phyloP scores from a whole-genome alignment of 2,888 invertebrate genomes.

The Acholoe squamosa region DNA sequence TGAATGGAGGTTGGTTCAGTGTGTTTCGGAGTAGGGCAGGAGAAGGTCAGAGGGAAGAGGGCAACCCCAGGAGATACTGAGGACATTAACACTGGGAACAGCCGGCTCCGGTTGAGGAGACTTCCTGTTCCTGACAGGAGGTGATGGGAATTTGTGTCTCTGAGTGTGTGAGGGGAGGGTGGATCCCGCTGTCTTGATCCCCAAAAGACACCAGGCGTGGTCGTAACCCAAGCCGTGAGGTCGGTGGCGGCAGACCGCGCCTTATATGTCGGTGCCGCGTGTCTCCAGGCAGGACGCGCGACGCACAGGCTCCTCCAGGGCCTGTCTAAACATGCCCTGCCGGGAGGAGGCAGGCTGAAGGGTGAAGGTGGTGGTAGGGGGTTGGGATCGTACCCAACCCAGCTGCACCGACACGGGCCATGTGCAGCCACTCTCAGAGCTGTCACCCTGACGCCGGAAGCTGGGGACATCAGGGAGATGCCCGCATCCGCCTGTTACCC shows the following conservation, averaged over 20 bases:
- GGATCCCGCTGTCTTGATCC: constrained; percentile 30
- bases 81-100: constrained; percentile 17
- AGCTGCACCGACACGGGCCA: constrained; percentile 53
- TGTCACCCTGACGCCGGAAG: constrained; percentile 39
- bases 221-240: constrained; percentile 42
- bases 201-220: neutral
- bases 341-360: neutral
- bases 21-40: neutral
- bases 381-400: neutral
- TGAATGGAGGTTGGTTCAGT: too few species aligned
- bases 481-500: neutral
- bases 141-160: neutral
- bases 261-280: constrained; percentile 57
- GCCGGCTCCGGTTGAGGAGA: constrained; percentile 1
- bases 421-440: constrained; percentile 50
- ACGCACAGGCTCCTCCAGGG: constrained; percentile 58
- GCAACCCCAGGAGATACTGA: neutral
- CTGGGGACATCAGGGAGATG: neutral
- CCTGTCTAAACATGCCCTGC: constrained; percentile 41
- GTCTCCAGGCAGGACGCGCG: constrained; percentile 61
- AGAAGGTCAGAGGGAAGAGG: neutral
- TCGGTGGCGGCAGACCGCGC: constrained; percentile 15
- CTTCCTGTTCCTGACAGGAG: constrained; percentile 22
- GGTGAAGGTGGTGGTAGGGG: neutral
- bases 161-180: neutral